These are phyloP conservation scores for Diplazon laetatorius DNA, from an alignment of 2,888 invertebrate genomes.

Conservation along the genomic window DNA sequence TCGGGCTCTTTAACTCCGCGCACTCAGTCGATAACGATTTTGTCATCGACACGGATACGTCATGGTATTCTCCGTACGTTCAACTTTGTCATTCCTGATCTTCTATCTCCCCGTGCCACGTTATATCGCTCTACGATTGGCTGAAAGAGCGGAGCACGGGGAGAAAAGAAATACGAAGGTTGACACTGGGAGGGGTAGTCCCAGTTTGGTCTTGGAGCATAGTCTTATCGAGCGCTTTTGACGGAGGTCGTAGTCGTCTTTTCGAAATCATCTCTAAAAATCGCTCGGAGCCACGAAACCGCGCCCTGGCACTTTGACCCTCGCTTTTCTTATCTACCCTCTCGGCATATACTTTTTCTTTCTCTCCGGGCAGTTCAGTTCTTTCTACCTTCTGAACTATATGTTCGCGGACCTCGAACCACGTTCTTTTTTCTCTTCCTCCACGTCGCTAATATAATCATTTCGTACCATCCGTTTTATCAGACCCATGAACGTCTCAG, in stretches of 20 bases:
- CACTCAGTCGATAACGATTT: slow-evolving; percentile 64
- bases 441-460: slow-evolving; percentile 61
- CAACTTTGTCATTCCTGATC: slow-evolving; percentile 21
- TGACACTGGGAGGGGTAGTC: slow-evolving; percentile 15
- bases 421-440: slow-evolving; percentile 27
- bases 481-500: slow-evolving; percentile 56
- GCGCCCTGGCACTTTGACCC: slow-evolving; percentile 25
- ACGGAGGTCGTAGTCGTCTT: slow-evolving; percentile 32
- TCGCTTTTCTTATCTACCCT: slow-evolving; percentile 63
- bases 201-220: not conserved
- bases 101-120: slow-evolving; percentile 25
- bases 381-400: slow-evolving; percentile 46
- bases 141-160: slow-evolving; percentile 32
- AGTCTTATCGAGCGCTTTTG: slow-evolving; percentile 5
- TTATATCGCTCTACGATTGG: slow-evolving; percentile 65
- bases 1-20: too few relatives aligned
- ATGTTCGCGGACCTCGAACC: slow-evolving; percentile 14
- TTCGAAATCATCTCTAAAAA: slow-evolving; percentile 37
- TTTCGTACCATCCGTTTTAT: slow-evolving; percentile 54
- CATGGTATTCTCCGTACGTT: slow-evolving; percentile 73
- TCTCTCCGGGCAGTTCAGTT: slow-evolving; percentile 38
- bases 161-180: slow-evolving; percentile 53
- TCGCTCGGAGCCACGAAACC: slow-evolving; percentile 31
- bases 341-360: slow-evolving; percentile 28
- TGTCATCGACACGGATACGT: slow-evolving; percentile 74